Conservation (phyloP, 64 coral and sea anemone genomes). For the Montipora capricornis region DNA sequence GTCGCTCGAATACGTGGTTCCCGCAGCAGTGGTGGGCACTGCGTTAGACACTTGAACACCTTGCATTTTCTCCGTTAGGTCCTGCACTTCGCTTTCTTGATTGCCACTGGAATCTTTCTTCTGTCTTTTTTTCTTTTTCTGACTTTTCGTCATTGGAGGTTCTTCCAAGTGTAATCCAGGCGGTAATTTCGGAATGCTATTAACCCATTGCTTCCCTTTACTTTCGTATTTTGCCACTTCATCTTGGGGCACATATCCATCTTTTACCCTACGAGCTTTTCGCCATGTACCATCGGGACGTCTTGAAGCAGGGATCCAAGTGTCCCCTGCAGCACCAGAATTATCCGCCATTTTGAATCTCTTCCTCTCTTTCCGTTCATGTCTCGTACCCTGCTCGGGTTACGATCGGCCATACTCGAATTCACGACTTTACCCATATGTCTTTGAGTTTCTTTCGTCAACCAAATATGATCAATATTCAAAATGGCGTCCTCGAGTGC, state of each 20-base stretch:
- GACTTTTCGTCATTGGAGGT: constrained; percentile 73
- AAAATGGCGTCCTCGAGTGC: constrained; percentile 90
- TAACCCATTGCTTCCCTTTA: constrained; percentile 95
- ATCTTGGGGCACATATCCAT: constrained; percentile 96
- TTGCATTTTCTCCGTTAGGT: constrained; percentile 65
- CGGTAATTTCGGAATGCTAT: constrained; percentile 72
- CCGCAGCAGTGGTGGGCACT: constrained; percentile 46
- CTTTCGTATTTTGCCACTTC: constrained; percentile 98
- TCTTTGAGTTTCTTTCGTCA: not conserved
- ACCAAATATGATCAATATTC: not conserved
- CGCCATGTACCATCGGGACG: constrained; percentile 97
- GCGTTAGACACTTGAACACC: constrained; percentile 51
- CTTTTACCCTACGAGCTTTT: constrained; percentile 94
- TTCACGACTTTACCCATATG: not conserved
- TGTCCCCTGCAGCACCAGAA: not conserved
- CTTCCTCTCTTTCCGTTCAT: not conserved
- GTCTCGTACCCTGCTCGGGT: not conserved
- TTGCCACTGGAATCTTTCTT: constrained; percentile 66
- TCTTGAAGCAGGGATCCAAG: constrained; percentile 95
- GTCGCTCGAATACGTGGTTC: constrained; percentile 58
- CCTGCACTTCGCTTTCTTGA: constrained; percentile 23
- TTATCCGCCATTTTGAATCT: constrained; percentile 90
- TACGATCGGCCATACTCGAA: not conserved
- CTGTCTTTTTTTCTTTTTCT: constrained; percentile 83
- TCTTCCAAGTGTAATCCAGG: constrained; percentile 73